Evolutionary conservation across 1,140 invertebrate species (phyloP).

Genomic region (Drosophila pectinifera): DNA sequence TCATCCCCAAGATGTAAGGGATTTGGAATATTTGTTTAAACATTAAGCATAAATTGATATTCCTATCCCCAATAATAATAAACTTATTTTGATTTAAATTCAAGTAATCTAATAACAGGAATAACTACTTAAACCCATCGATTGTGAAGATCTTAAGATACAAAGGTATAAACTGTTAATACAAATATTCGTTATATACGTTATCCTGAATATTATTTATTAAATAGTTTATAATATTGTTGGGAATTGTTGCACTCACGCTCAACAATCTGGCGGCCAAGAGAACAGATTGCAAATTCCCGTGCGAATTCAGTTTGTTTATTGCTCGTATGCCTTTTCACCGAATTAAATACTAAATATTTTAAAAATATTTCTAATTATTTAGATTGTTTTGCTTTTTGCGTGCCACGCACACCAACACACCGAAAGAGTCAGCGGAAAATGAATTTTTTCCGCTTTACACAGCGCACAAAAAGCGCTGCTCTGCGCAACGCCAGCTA

Average conservation of each 20-base stretch:
- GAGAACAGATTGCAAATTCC: slow-evolving; percentile 67
- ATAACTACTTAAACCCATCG: no score
- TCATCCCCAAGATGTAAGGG: neutral
- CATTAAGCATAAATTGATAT: neutral
- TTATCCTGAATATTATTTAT: no score
- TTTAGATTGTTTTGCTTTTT: slow-evolving; percentile 39
- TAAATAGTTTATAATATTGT: neutral
- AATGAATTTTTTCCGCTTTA: slow-evolving; percentile 74
- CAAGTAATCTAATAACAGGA: no score
- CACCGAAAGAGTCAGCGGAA: slow-evolving; percentile 76
- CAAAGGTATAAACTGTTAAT: no score
- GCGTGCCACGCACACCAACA: slow-evolving; percentile 68
- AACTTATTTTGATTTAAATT: neutral
- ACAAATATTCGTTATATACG: no score
- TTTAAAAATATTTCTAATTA: slow-evolving; percentile 36
- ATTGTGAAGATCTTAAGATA: no score
- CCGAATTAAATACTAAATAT: slow-evolving; percentile 46
- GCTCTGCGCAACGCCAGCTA: slow-evolving; percentile 42
- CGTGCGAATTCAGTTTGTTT: slow-evolving; percentile 65
- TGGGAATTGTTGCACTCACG: slow-evolving; percentile 47
- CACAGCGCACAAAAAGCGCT: slow-evolving; percentile 66
- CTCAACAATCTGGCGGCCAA: slow-evolving; percentile 75
- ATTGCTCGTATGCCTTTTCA: slow-evolving; percentile 34
- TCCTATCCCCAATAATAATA: neutral
- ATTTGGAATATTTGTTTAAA: no score